phyloP scores from a whole-genome alignment of 2,113 vertebrate genomes.

The Manacus vitellinus region DNA sequence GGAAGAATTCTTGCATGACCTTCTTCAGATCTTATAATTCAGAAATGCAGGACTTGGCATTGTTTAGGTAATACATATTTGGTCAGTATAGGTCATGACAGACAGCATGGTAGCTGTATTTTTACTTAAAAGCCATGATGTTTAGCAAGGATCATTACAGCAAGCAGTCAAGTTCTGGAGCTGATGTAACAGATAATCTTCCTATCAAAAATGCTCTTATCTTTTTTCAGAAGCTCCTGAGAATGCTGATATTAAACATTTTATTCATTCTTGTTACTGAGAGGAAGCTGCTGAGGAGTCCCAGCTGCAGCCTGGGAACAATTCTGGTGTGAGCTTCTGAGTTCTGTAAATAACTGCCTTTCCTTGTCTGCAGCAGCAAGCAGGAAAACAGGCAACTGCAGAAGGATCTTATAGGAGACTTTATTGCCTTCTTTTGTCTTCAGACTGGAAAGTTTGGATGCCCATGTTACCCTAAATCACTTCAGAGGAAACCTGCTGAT shows the following conservation, averaged over 20 bases:
- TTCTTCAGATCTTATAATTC: background rate
- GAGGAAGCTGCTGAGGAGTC: constrained; percentile 6
- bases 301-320: constrained; percentile 9
- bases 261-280: background rate
- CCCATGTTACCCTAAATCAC: background rate
- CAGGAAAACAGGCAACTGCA: background rate
- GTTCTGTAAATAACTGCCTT: background rate
- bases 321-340: background rate
- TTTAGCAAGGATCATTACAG: background rate
- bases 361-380: background rate
- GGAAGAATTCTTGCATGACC: background rate
- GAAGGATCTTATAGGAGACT: background rate
- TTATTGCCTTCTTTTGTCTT: background rate
- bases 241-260: constrained; percentile 22
- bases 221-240: background rate
- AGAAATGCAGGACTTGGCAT: background rate
- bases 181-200: background rate
- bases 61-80: background rate
- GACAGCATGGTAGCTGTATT: background rate
- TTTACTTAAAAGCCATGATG: background rate
- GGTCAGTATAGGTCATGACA: background rate
- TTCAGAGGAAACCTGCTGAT: background rate
- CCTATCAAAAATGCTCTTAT: background rate
- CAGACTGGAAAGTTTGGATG: background rate
- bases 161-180: background rate